A percentile compares a stretch with the other conserved stretches of the same genome.
Conservation (phyloP, 2,113 vertebrate species). For the Pholis gunnellus region DNA sequence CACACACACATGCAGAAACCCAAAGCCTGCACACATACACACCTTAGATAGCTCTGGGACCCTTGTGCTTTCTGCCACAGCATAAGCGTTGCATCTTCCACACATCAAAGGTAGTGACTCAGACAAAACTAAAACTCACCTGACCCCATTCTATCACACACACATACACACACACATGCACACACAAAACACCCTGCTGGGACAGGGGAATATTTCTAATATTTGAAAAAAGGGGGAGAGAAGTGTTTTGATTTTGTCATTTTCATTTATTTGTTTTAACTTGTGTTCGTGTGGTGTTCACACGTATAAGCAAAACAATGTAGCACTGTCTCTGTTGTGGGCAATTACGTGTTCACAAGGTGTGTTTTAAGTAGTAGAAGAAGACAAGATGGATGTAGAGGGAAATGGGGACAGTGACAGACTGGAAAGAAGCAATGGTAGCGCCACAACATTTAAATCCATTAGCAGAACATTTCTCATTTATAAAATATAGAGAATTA, state of each 20-base stretch:
- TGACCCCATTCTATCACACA: conserved; percentile 72
- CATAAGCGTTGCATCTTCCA: conserved; percentile 25
- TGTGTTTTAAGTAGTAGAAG: conserved; percentile 20
- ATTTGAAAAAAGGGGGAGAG: conserved; percentile 28
- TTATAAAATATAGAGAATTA: conserved; percentile 57
- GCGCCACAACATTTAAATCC: conserved; percentile 28
- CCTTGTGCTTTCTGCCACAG: conserved; percentile 23
- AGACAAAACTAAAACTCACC: conserved; percentile 63
- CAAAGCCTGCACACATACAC: not conserved
- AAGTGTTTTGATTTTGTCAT: not conserved
- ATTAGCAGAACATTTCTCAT: conserved; percentile 53
- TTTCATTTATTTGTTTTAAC: not conserved
- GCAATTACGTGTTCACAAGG: not conserved
- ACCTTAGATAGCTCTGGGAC: conserved; percentile 27
- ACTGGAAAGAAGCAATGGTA: conserved; percentile 6
- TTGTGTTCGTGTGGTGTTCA: not conserved
- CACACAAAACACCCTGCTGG: conserved; percentile 34
- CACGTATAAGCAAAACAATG: not conserved
- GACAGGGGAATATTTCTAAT: conserved; percentile 31
- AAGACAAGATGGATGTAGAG: not conserved
- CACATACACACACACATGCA: conserved; percentile 25
- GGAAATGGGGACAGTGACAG: not conserved
- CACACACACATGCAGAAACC: not conserved
- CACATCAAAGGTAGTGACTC: conserved; percentile 61
- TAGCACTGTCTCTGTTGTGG: not conserved